Percentiles rank a stretch among this genome's conserved stretches.
These are phyloP conservation scores for Drosophila tani DNA, from an alignment of 1,140 invertebrate genomes.

Conservation along the genomic window DNA sequence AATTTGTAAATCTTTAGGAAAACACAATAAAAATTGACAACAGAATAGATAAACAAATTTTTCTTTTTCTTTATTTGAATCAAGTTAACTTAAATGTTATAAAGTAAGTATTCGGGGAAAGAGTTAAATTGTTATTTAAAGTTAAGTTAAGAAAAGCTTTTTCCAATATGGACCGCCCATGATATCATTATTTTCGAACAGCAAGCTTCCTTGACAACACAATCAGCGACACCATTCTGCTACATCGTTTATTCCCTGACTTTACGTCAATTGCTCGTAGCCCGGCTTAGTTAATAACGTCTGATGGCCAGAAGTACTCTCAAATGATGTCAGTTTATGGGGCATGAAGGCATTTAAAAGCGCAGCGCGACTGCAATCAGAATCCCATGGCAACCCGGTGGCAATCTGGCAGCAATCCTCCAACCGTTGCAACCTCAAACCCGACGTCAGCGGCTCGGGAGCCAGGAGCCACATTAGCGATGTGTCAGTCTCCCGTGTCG, in stretches of 20 bases:
- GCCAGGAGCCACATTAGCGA: conserved; percentile 62
- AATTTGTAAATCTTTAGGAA: too few relatives aligned
- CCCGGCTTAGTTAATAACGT: conserved; percentile 57
- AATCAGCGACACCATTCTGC: conserved; percentile 23
- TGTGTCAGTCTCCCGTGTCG: conserved; percentile 55
- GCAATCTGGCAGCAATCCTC: conserved; percentile 37
- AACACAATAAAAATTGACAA: not conserved
- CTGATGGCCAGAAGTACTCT: conserved; percentile 50
- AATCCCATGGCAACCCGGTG: conserved; percentile 14
- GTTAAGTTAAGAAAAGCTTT: not conserved
- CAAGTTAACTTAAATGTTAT: too few relatives aligned
- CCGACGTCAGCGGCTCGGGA: conserved; percentile 17
- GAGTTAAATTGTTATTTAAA: not conserved
- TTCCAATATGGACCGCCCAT: not conserved
- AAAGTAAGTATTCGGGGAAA: too few relatives aligned
- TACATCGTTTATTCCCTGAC: conserved; percentile 14
- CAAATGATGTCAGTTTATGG: conserved; percentile 67
- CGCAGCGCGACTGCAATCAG: conserved; percentile 61
- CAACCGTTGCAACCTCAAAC: conserved; percentile 46
- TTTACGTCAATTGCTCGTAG: conserved; percentile 51
- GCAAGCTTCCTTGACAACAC: not conserved
- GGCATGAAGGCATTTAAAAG: conserved; percentile 77
- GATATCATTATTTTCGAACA: not conserved
- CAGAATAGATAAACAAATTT: too few relatives aligned
- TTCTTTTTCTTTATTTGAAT: too few relatives aligned